Conservation (phyloP, 2,113 vertebrate species). For the Falcunculus frontatus region DNA sequence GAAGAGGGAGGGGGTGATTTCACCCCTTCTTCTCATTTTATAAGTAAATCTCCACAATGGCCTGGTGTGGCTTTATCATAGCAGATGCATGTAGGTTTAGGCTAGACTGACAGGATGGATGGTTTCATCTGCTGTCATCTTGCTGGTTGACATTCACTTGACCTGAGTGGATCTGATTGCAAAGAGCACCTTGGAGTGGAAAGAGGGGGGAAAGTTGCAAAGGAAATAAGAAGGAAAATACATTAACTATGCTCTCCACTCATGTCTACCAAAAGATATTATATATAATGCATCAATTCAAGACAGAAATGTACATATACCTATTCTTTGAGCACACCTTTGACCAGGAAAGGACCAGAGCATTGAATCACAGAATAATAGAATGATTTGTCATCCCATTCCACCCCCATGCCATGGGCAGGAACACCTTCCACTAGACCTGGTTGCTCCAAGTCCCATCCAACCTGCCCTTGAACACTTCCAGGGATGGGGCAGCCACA, state of each 20-base stretch:
- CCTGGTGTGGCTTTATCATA: background rate
- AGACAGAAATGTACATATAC: background rate
- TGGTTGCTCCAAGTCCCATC: background rate
- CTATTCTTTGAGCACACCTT: background rate
- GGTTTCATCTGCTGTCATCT: background rate
- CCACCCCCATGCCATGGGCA: background rate
- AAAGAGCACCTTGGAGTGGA: background rate
- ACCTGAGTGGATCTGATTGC: background rate
- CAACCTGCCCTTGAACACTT: background rate
- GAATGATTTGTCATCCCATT: background rate
- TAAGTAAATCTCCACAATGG: background rate
- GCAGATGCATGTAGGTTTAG: background rate
- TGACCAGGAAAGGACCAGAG: background rate
- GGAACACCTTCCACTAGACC: background rate
- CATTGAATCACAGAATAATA: background rate
- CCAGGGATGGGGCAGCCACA: background rate
- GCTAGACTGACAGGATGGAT: background rate
- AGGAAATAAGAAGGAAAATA: background rate
- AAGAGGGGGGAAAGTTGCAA: background rate
- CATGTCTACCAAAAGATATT: background rate
- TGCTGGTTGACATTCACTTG: background rate
- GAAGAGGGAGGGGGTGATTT: background rate
- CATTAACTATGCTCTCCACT: background rate
- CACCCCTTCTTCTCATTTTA: background rate
- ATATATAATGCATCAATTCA: fast-evolving